Base-by-base conservation (phyloP, 2,797 vertebrate species). In the Acanthurus tractus region DNA sequence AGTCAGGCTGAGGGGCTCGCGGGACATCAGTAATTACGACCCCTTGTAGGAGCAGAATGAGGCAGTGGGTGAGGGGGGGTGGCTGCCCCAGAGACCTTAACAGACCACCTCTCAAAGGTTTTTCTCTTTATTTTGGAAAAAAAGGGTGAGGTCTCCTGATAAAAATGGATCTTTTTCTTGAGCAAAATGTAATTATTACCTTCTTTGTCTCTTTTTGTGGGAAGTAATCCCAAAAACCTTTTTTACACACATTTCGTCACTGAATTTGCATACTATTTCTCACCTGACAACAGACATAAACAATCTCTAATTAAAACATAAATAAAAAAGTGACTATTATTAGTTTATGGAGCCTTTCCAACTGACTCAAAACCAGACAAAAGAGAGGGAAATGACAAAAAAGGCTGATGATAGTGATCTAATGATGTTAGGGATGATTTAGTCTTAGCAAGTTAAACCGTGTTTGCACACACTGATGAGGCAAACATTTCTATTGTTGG, bases 21-120 rank as follows among this genome's bases (percentile, higher is more conserved):
- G 85, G 88, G 74, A 82, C 83, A 84, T 70, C 45, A 10, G 86
- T 84, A 87, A 92, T 90, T 89, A 84, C 13, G 36, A 73, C 46
- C 56, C 44, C 40, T 56, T 13, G 79, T 65, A 63, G 57, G 69
- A 58, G 52, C 40, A 50, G 77, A 68, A 59, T 70, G 49, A n/a
- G 65, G 80, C 61, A 22, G 73, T 59, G 63, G 67, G 64, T 81
- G 80, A 72, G 74, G 73, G 74, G 74, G 68, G 40, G 63, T 55
- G 54, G 67, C 63, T 25, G 57, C 18, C 18, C 12, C 52, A 20
- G n/a, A 71, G 29, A 42, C 53, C 34, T 63, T 64, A 53, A 62
- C 45, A 11, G 22, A n/a, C 20, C 13, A 3, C 8, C 34, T 44
- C 53, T 48, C 25, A 34, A 34, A 48, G 15, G 12, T 45, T 48